A percentile compares a stretch with the other conserved stretches of the same genome.
Conservation (phyloP, 1,140 invertebrate species). For the Platorchestia sp. region DNA sequence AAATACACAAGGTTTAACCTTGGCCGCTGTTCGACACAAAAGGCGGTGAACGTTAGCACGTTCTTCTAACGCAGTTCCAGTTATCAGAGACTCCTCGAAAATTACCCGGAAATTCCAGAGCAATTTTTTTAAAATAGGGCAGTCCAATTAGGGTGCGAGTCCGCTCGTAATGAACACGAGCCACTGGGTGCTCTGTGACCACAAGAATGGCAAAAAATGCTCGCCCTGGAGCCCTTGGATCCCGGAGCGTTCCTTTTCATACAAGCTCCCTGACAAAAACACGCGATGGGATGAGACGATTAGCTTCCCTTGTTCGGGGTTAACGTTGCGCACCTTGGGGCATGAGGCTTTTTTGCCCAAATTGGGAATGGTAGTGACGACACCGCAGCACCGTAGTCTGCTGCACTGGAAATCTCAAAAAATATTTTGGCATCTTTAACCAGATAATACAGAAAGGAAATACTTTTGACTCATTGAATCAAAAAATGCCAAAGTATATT, state of each 20-base stretch:
- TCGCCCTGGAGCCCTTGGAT: neutral
- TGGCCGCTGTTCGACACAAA: neutral
- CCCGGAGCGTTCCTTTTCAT: constrained; percentile 33
- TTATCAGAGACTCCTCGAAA: constrained; percentile 43
- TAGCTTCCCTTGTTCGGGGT: constrained; percentile 12
- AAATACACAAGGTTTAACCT: neutral
- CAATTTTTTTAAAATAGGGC: constrained; percentile 38
- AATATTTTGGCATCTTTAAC: neutral
- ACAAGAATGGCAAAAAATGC: constrained; percentile 13
- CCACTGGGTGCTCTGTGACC: constrained; percentile 39
- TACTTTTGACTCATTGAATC: neutral
- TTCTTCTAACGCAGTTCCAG: neutral
- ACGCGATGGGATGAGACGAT: constrained; percentile 17
- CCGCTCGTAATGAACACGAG: constrained; percentile 42
- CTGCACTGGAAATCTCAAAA: neutral
- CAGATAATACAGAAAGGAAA: neutral
- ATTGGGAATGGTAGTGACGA: neutral
- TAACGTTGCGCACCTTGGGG: neutral
- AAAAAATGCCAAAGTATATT: neutral
- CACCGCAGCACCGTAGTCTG: neutral
- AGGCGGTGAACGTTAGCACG: neutral
- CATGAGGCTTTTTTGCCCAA: neutral
- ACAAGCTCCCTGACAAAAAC: constrained; percentile 31
- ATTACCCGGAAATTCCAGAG: constrained; percentile 35
- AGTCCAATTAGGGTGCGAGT: constrained; percentile 34